Conservation (phyloP, 2,888 invertebrate species). For the Trissolcus japonicus region DNA sequence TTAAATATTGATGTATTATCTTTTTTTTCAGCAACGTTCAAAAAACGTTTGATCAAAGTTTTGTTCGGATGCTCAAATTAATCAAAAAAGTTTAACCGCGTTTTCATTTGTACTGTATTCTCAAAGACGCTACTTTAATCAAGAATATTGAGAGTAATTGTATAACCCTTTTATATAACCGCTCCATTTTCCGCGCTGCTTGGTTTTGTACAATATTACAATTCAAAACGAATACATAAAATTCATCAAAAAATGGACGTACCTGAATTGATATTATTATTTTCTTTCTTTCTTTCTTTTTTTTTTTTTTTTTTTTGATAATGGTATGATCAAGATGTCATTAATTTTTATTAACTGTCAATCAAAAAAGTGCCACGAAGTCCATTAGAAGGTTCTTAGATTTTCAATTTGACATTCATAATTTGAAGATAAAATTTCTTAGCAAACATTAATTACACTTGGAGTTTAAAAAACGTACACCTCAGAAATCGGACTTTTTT, state of each 20-base stretch:
- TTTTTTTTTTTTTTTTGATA: not conserved
- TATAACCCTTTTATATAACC: not conserved
- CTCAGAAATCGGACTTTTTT: slow-evolving; percentile 9
- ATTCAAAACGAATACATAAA: not conserved
- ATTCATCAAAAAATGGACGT: slow-evolving; percentile 2
- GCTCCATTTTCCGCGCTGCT: slow-evolving; percentile 4
- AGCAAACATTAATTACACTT: slow-evolving; percentile 22
- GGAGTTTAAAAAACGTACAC: slow-evolving; percentile 18
- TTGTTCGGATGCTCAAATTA: slow-evolving; percentile 5
- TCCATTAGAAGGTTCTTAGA: not conserved
- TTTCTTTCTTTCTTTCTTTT: no score
- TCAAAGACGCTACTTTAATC: slow-evolving; percentile 55
- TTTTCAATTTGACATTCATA: slow-evolving; percentile 1
- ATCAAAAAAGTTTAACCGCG: slow-evolving; percentile 28
- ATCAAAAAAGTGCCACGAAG: no score
- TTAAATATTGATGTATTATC: not conserved
- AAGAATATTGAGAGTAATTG: slow-evolving; percentile 37
- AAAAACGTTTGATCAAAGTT: slow-evolving; percentile 8
- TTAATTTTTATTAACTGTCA: no score
- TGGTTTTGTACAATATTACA: slow-evolving; percentile 34
- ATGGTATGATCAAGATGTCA: no score
- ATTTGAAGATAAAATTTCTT: slow-evolving; percentile 3
- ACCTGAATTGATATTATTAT: not conserved
- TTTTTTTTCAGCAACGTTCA: slow-evolving; percentile 8
- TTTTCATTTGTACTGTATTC: slow-evolving; percentile 59